phyloP scores from a whole-genome alignment of 37 sponge, comb jelly and placozoan genomes.

The Eunapius fragilis region DNA sequence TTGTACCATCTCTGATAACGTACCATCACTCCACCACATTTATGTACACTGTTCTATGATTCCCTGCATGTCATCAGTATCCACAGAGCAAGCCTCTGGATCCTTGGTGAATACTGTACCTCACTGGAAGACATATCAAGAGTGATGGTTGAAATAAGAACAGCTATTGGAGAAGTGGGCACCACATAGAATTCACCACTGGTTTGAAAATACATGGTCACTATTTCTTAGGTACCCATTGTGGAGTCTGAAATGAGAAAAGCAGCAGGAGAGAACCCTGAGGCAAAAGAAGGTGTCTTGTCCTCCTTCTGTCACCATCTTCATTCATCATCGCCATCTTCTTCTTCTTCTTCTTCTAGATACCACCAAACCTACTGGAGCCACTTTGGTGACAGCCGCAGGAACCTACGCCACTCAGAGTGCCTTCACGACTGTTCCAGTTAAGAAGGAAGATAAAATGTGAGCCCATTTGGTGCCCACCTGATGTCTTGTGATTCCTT shows the following conservation, averaged over 20 bases:
- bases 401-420: slow-evolving; percentile 97
- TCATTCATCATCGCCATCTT: neutral
- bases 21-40: too few species aligned
- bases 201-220: neutral
- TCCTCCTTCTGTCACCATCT: neutral
- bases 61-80: slow-evolving; percentile 21
- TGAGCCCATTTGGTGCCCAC: slow-evolving; percentile 10
- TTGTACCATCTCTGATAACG: too few species aligned
- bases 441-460: slow-evolving; percentile 63
- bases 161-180: slow-evolving; percentile 87
- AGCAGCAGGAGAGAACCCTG: slow-evolving; percentile 76
- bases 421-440: slow-evolving; percentile 76
- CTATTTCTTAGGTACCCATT: slow-evolving; percentile 81
- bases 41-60: too few species aligned
- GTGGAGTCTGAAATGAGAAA: slow-evolving; percentile 95
- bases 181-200: neutral
- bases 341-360: neutral
- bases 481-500: neutral
- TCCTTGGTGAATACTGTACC: slow-evolving; percentile 97
- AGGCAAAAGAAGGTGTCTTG: slow-evolving; percentile 31
- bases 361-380: neutral
- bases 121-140: slow-evolving; percentile 82
- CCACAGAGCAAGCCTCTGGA: slow-evolving; percentile 90
- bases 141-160: slow-evolving; percentile 79
- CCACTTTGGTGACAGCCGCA: slow-evolving; percentile 86